These are phyloP conservation scores for Neotragus pygmaeus DNA, from an alignment of 2,113 vertebrate genomes.

Conservation along the genomic window DNA sequence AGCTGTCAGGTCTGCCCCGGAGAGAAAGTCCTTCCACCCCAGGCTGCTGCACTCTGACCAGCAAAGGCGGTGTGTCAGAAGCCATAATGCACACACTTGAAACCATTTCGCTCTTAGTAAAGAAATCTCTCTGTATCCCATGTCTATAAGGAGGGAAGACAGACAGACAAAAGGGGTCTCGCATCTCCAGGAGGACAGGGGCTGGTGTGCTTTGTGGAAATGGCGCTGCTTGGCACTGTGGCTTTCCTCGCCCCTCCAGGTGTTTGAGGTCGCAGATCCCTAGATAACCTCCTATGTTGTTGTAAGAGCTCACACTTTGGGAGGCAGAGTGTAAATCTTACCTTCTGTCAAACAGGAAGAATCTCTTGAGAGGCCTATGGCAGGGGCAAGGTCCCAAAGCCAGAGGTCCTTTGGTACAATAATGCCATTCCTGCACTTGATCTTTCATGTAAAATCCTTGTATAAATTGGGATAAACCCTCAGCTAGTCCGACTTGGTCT, in stretches of 20 bases:
- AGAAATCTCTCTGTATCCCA: not conserved
- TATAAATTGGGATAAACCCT: not conserved
- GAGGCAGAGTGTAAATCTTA: not conserved
- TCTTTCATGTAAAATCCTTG: not conserved
- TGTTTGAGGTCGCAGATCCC: not conserved
- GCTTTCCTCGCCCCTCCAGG: not conserved
- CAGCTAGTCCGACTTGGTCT: not conserved
- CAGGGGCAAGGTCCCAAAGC: not conserved
- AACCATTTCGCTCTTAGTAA: not conserved
- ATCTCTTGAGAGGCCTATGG: not conserved
- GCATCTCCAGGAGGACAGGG: not conserved
- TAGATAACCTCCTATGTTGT: not conserved
- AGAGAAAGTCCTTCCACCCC: not conserved
- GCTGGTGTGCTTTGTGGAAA: not conserved
- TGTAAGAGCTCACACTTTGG: not conserved
- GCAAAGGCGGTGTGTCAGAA: not conserved
- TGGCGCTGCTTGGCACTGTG: not conserved
- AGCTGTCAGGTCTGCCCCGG: not conserved
- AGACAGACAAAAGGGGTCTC: not conserved
- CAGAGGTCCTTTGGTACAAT: not conserved
- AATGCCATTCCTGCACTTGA: not conserved
- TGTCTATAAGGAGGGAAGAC: not conserved
- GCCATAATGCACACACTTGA: not conserved
- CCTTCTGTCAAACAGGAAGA: not conserved
- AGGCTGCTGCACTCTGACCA: not conserved